phyloP scores from a whole-genome alignment of 2,888 invertebrate species.

The Sminthurinus aureus region DNA sequence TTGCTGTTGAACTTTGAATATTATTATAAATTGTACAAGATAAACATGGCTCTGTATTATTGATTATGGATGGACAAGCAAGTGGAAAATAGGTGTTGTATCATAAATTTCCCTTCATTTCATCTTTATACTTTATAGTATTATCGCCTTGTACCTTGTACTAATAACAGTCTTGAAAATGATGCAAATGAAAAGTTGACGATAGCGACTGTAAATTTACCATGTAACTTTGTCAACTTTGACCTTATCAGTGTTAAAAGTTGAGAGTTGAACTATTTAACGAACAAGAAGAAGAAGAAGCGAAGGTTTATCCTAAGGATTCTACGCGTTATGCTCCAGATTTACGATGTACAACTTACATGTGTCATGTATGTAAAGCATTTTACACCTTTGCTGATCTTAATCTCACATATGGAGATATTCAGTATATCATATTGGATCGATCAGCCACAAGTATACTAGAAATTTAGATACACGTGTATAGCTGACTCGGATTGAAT shows the following conservation, averaged over 20 bases:
- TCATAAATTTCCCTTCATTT: constrained; percentile 5
- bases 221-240: constrained; percentile 10
- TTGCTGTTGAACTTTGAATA: not conserved
- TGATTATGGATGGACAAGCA: not conserved
- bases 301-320: not conserved
- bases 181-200: not conserved
- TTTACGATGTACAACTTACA: not conserved
- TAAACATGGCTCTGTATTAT: no score
- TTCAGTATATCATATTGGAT: not conserved
- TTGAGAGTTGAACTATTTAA: constrained; percentile 1
- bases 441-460: not conserved
- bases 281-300: not conserved
- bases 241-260: constrained; percentile 18
- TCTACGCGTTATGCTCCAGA: not conserved
- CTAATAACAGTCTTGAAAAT: no score
- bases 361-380: not conserved
- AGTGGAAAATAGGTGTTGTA: not conserved
- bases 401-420: not conserved
- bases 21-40: not conserved
- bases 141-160: not conserved
- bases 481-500: no score
- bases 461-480: no score
- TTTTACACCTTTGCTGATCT: not conserved
- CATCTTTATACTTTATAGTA: not conserved
- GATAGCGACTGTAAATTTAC: not conserved